phyloP scores from a whole-genome alignment of 1,140 invertebrate species.

The Anagrus nilaparvatae region DNA sequence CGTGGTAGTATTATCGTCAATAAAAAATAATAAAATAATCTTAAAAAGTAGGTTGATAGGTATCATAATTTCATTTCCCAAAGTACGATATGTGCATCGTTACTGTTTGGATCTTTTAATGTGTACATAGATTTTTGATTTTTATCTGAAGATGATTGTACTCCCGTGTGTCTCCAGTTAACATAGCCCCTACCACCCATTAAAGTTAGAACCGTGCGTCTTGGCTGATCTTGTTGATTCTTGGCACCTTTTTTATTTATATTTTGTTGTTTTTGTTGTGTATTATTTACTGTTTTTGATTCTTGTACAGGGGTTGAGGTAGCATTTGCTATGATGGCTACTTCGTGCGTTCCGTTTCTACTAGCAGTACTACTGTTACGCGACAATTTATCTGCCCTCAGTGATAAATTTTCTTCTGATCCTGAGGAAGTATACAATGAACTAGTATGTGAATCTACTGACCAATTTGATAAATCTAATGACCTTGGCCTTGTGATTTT shows the following conservation, averaged over 20 bases:
- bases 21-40: slow-evolving; percentile 10
- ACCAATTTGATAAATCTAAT: slow-evolving; percentile 77
- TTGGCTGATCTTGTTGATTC: slow-evolving; percentile 42
- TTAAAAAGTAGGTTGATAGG: slow-evolving; percentile 15
- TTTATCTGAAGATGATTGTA: slow-evolving; percentile 30
- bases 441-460: slow-evolving; percentile 74
- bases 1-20: slow-evolving; percentile 14
- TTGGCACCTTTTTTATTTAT: slow-evolving; percentile 26
- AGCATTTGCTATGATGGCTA: slow-evolving; percentile 9
- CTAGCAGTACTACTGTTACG: slow-evolving; percentile 62
- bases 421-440: slow-evolving; percentile 71
- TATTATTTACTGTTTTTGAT: neutral
- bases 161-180: slow-evolving; percentile 58
- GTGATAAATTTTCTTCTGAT: slow-evolving; percentile 67
- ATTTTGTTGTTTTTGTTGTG: slow-evolving; percentile 21
- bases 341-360: slow-evolving; percentile 43
- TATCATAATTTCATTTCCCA: slow-evolving; percentile 84
- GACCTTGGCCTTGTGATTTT: slow-evolving; percentile 69
- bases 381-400: slow-evolving; percentile 53
- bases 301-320: slow-evolving; percentile 6
- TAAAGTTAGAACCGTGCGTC: slow-evolving; percentile 70
- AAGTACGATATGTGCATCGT: slow-evolving; percentile 75
- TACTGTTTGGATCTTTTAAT: slow-evolving; percentile 52
- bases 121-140: slow-evolving; percentile 31
- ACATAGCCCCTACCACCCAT: slow-evolving; percentile 82